Evolutionary conservation across 2,113 vertebrate species (phyloP).

Genomic region (Eolophus roseicapilla): DNA sequence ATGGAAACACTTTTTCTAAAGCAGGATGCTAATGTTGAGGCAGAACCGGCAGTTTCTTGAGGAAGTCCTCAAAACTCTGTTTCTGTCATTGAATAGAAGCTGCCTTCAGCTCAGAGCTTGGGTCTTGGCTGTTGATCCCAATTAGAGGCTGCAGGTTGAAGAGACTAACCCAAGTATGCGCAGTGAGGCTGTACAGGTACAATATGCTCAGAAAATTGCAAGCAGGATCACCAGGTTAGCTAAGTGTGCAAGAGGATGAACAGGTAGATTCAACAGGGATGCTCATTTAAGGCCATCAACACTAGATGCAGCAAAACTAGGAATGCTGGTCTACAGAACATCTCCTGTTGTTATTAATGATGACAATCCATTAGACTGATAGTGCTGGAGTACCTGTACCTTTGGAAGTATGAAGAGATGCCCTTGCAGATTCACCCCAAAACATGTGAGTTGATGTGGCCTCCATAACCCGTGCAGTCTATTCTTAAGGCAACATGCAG

Average conservation of each 20-base stretch:
- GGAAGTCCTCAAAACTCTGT: neutral
- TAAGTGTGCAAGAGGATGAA: neutral
- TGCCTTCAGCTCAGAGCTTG: neutral
- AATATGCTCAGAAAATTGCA: neutral
- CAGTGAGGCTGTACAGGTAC: neutral
- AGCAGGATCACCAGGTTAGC: neutral
- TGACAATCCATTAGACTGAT: neutral
- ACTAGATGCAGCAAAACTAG: neutral
- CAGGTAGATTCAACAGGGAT: neutral
- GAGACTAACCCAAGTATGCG: neutral
- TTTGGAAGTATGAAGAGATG: neutral
- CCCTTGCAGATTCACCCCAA: neutral
- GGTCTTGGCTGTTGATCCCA: neutral
- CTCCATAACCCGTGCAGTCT: neutral
- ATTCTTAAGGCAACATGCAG: neutral
- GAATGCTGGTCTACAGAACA: neutral
- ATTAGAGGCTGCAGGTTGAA: neutral
- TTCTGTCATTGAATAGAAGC: neutral
- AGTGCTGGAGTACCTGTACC: neutral
- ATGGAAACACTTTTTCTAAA: neutral
- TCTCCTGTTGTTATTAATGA: neutral
- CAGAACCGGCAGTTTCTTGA: conserved; percentile 5
- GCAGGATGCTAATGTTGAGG: conserved; percentile 9
- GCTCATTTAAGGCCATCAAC: neutral
- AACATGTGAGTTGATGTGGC: neutral